Base-by-base conservation (phyloP, 2,888 invertebrate species). In the Schizotus pectinicornis region DNA sequence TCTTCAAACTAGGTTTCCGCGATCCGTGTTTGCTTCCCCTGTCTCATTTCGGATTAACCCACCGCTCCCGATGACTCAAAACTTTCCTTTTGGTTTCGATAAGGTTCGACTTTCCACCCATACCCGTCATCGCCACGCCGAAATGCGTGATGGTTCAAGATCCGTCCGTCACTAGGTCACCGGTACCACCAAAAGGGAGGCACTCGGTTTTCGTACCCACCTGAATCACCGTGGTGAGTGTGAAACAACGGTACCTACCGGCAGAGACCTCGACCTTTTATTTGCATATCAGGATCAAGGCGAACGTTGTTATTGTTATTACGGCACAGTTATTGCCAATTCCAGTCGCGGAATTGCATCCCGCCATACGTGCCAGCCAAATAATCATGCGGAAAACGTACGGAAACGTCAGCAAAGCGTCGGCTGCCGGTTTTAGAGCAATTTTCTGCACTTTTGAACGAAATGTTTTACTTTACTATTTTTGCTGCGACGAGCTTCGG, bases 231-330 rank as follows among this genome's bases (percentile, higher is more conserved):
- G 46, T 63, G 59, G 64, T 63, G 59, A 63, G 61, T 59, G 63
- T 64, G 58, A 56, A 52, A 45, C 63, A 65, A 58, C 65, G 62
- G 63, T 63, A 54, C 22, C 57, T 48, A 35, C 46, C 14, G 50
- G 41, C 54, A 56, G 41, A 58, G 48, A 55, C 66, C 63, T 61
- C 56, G 62, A 65, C 65, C 63, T 63, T 56, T 50, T 51, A 38
- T 62, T 46, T 54, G 57, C 54, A 56, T 56, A 59, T 63, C 60
- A 64, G 59, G 59, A 65, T 62, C 64, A 63, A 64, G 62, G 64
- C 56, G 47, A 41, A 54, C 38, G 46, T 60, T 64, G 60, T 57
- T 62, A 36, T 63, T 59, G 57, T 61, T 59, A 48, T 60, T 62
- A 37, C 56, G 57, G 51, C 57, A 61, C 41, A 57, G 59, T 53